Evolutionary conservation across 2,888 invertebrate genomes (phyloP).

Genomic region (Pseudococcus longispinus): DNA sequence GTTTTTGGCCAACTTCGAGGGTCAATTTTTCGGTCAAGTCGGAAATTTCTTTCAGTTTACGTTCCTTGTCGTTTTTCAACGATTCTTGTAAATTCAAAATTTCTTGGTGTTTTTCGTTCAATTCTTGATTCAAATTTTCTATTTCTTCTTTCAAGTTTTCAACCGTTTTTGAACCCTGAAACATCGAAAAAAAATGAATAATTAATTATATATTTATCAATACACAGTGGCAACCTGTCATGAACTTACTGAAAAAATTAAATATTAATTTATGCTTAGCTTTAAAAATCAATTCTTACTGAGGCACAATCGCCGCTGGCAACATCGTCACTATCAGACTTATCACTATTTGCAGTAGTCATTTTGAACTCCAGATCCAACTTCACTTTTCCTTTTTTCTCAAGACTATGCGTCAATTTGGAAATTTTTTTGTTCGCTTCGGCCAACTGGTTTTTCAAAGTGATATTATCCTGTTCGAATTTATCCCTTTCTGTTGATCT

Average conservation of each 20-base stretch:
- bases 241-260: neutral
- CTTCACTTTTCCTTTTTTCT: conserved; percentile 49
- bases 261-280: neutral
- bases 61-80: neutral
- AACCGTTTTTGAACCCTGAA: neutral
- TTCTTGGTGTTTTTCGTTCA: neutral
- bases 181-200: neutral
- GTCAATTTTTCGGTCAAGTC: neutral
- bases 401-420: conserved; percentile 32
- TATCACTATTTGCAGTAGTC: conserved; percentile 9
- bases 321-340: neutral
- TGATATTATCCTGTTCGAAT: conserved; percentile 47
- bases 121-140: neutral
- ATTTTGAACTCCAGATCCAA: conserved; percentile 50
- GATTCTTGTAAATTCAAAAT: neutral
- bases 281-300: neutral
- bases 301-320: neutral
- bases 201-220: neutral
- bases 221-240: too few relatives aligned
- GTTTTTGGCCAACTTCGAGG: neutral
- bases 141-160: neutral
- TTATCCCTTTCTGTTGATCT: conserved; percentile 47
- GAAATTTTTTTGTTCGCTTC: conserved; percentile 50
- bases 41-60: neutral
- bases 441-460: conserved; percentile 43